Conservation (phyloP, 2,797 vertebrate genomes). For the Oryzias sinensis region DNA sequence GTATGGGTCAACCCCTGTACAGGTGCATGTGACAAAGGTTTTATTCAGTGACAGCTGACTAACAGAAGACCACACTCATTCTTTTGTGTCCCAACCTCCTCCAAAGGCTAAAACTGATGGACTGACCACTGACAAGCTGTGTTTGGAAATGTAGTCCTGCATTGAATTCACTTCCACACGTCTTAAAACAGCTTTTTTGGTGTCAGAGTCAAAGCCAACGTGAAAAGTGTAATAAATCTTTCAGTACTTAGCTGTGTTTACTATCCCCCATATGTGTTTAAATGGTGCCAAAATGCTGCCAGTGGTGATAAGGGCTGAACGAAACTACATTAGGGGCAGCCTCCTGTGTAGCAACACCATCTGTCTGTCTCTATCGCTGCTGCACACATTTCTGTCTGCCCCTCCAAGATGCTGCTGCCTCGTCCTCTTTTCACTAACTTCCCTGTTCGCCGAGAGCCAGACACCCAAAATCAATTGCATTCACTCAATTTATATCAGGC, state of each 20-base stretch:
- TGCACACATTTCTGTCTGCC: constrained; percentile 58
- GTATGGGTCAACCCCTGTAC: too few relatives aligned
- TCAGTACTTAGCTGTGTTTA: constrained; percentile 36
- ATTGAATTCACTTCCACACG: not conserved
- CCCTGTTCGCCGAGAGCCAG: constrained; percentile 35
- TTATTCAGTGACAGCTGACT: too few relatives aligned
- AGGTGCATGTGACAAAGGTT: too few relatives aligned
- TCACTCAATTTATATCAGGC: constrained; percentile 59
- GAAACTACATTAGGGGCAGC: constrained; percentile 51
- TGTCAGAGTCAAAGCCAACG: constrained; percentile 17
- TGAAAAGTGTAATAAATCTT: constrained; percentile 39
- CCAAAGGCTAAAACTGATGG: not conserved
- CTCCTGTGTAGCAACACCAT: constrained; percentile 55
- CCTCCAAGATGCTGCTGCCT: constrained; percentile 39
- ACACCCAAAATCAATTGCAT: constrained; percentile 56
- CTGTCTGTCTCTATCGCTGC: constrained; percentile 61
- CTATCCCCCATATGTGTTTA: constrained; percentile 41
- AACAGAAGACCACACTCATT: too few relatives aligned
- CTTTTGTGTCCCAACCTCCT: not conserved
- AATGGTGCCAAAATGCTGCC: constrained; percentile 46
- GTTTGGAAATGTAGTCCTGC: not conserved
- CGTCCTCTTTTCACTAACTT: constrained; percentile 28
- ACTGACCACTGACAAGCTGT: not conserved
- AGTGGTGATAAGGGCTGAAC: constrained; percentile 53
- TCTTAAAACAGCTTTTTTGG: constrained; percentile 6